Conservation (phyloP, 2,888 invertebrate species). For the Leptodirus hochenwartii region DNA sequence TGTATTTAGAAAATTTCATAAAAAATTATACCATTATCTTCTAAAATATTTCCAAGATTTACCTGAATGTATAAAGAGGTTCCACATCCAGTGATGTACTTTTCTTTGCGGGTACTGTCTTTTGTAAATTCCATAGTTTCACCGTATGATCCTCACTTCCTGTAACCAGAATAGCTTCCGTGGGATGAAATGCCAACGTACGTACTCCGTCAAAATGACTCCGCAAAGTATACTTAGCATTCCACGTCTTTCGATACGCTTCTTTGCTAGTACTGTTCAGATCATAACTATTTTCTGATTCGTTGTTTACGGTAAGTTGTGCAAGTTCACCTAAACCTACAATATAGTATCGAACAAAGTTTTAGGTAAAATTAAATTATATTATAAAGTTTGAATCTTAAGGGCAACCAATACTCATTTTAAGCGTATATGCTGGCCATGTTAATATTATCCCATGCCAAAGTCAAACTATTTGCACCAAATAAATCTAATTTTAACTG, state of each 20-base stretch:
- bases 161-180: conserved; percentile 90
- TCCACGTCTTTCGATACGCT: conserved; percentile 87
- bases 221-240: conserved; percentile 88
- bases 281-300: conserved; percentile 82
- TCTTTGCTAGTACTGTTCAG: conserved; percentile 75
- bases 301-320: conserved; percentile 91
- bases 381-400: no score
- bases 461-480: no score
- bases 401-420: no score
- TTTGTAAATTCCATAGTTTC: conserved; percentile 98
- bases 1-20: no score
- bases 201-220: conserved; percentile 89
- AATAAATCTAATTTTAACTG: no score
- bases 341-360: no score
- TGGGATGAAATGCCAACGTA: conserved; percentile 85
- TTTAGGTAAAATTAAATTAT: no score
- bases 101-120: conserved; percentile 95
- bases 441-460: no score
- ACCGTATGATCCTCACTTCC: conserved; percentile 98
- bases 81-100: conserved; percentile 93
- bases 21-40: no score
- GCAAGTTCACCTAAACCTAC: conserved; percentile 73
- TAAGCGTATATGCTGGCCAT: no score
- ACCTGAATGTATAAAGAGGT: conserved; percentile 87
- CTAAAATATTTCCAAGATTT: no score